A percentile compares a stretch with the other conserved stretches of the same genome.
Conservation (phyloP, 2,797 vertebrate genomes). For the Oceanodroma leucorhoa region DNA sequence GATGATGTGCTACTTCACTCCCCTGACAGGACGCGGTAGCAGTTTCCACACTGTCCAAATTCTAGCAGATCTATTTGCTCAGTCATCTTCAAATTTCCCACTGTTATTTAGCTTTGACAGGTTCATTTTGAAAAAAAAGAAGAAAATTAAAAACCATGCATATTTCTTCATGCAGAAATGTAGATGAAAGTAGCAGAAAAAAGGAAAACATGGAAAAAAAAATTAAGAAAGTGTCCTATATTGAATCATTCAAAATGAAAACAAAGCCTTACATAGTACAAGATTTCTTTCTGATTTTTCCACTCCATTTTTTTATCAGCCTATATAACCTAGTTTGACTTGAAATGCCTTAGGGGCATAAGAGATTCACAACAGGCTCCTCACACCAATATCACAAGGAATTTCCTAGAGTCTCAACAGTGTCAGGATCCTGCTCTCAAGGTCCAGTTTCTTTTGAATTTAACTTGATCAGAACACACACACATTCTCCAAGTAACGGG, state of each 20-base stretch:
- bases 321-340: background rate
- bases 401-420: background rate
- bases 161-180: background rate
- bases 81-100: background rate
- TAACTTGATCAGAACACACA: background rate
- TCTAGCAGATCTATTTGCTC: background rate
- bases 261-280: background rate
- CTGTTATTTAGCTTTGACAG: background rate
- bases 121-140: background rate
- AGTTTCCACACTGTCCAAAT: background rate
- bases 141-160: background rate
- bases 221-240: background rate
- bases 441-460: background rate
- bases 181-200: background rate
- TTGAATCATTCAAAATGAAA: background rate
- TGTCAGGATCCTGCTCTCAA: background rate
- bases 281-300: background rate
- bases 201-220: background rate
- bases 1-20: background rate
- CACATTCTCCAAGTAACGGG: background rate
- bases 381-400: background rate
- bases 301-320: background rate
- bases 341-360: background rate
- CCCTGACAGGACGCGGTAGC: fast-evolving
- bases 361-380: background rate